Conservation (phyloP, 2,888 invertebrate species). For the Aphidoletes aphidimyza region DNA sequence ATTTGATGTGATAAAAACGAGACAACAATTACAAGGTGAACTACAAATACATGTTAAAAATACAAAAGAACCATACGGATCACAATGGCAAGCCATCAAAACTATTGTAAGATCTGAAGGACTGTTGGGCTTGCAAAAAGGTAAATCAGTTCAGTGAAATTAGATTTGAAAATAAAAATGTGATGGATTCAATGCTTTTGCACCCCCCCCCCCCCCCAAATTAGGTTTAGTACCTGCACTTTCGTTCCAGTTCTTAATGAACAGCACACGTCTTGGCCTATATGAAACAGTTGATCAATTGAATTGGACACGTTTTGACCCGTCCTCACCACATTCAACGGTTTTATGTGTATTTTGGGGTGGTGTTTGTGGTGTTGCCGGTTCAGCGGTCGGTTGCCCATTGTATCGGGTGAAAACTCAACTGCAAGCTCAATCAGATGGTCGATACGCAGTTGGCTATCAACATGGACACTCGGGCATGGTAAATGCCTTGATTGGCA, state of each 20-base stretch:
- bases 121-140: constrained; percentile 77
- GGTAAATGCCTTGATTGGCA: constrained; percentile 67
- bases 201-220: too few relatives aligned
- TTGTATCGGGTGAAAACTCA: constrained; percentile 87
- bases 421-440: constrained; percentile 78
- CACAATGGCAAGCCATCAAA: constrained; percentile 83
- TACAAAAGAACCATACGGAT: constrained; percentile 72
- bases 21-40: constrained; percentile 89
- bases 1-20: constrained; percentile 87
- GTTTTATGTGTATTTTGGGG: constrained; percentile 60
- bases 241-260: constrained; percentile 77
- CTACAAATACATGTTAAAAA: constrained; percentile 74
- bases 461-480: constrained; percentile 79
- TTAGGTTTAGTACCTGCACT: constrained; percentile 80
- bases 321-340: constrained; percentile 57
- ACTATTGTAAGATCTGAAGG: constrained; percentile 82
- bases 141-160: not conserved
- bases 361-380: constrained; percentile 73
- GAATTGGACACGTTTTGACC: constrained; percentile 67
- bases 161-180: too few relatives aligned
- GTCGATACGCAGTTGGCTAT: constrained; percentile 83
- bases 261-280: constrained; percentile 69
- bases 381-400: constrained; percentile 79
- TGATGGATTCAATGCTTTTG: too few relatives aligned
- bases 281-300: constrained; percentile 73